Evolutionary conservation across 2,113 vertebrate genomes (phyloP), one percentile per base, ranked within the genome.

Genomic region (Scartelaos histophorus): DNA sequence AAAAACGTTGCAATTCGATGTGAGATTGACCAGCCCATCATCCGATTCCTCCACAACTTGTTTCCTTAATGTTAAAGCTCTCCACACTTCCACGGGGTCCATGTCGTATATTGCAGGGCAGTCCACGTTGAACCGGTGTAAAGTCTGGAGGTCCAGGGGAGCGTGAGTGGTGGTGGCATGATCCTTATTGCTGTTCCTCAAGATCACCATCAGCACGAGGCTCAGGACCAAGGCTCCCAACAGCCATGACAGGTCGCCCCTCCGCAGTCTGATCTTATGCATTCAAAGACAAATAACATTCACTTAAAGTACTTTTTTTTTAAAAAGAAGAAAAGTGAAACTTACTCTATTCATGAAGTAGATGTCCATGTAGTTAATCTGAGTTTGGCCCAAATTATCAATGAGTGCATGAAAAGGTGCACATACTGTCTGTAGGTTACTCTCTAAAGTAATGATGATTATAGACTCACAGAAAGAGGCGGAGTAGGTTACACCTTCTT

Each of bases 11-110:
- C 97, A 99, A 7, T 95, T 76, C 24, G 85, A 92, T 0, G 92
- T 95, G 75, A 98, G 79, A 16, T 88, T 83, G 35, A 75, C 12
- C 1, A 98, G 89, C 35, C 90, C 92, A 22, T 95, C 92, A 82
- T 98, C 97, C 11, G 85, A 76, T 73, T 95, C 89, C 84, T 96
- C 94, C 19, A 94, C 82, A 57, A 93, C 89, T 0, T 90, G 72
- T 60, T 86, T 94, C 74, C 67, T 92, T 78, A 98, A 92, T 69
- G 94, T 90, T 79, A 99, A 92, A 11, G 94, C 93, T 85, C 95
- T 98, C 16, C 95, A 95, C 75, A 97, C 93, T 85, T 98, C 97
- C 78, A 67, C 72, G 2, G 97, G 96, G 75, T 97, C 96, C 80
- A 95, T 91, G 24, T 98, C 85, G 22, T 96, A 97, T 82, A 99